A percentile compares a stretch with the other conserved stretches of the same genome.
Conservation (phyloP, 64 coral and sea anemone species). For the Actinia equina region DNA sequence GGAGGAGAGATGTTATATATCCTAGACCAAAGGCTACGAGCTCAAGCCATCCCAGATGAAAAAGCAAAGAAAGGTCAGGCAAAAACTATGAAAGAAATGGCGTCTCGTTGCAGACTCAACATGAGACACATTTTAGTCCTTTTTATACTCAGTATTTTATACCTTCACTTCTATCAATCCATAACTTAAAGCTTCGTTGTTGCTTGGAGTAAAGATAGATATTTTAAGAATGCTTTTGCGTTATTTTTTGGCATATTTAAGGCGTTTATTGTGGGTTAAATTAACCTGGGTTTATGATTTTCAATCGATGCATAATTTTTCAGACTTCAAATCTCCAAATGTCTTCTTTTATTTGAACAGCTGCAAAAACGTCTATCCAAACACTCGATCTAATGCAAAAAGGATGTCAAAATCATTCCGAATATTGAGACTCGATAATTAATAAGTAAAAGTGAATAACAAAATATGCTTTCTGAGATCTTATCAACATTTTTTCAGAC, state of each 20-base stretch:
- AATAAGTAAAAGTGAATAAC: no score
- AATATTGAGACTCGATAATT: neutral
- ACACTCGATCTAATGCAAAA: neutral
- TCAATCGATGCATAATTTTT: neutral
- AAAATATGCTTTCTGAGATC: no score
- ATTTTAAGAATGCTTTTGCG: neutral
- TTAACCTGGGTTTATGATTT: neutral
- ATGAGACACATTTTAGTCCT: neutral
- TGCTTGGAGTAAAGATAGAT: neutral
- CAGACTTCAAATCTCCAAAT: neutral
- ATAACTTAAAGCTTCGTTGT: neutral
- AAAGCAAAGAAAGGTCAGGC: conserved; percentile 90
- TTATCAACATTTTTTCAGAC: no score
- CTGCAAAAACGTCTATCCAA: neutral
- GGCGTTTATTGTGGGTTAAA: neutral
- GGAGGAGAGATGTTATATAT: conserved; percentile 99
- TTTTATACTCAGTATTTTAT: neutral
- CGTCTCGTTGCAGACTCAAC: neutral
- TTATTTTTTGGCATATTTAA: neutral
- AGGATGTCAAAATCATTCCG: neutral
- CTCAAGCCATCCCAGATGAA: conserved; percentile 94
- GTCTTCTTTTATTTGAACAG: neutral
- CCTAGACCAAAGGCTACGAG: conserved; percentile 91
- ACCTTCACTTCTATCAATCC: neutral
- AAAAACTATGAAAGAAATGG: neutral